Conservation (phyloP, 2,113 vertebrate genomes). For the Amblyornis subalaris region DNA sequence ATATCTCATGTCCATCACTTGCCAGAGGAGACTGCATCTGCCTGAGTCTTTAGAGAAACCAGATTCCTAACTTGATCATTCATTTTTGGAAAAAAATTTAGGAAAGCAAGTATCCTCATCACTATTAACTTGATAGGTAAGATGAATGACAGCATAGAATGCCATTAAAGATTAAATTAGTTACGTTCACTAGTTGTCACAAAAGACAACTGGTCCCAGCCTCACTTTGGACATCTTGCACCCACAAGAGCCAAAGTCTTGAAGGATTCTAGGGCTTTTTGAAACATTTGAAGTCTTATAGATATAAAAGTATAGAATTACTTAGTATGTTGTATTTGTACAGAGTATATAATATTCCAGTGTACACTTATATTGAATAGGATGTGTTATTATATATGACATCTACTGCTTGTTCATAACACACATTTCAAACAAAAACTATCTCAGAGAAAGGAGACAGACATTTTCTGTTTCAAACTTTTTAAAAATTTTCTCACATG, state of each 20-base stretch:
- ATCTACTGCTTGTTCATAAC: not conserved
- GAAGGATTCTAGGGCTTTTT: not conserved
- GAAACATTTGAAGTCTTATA: not conserved
- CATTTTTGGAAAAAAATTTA: not conserved
- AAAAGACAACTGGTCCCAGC: not conserved
- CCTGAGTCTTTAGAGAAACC: not conserved
- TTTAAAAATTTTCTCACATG: not conserved
- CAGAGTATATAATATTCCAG: not conserved
- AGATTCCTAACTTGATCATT: not conserved
- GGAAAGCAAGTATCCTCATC: not conserved
- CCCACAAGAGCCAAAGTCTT: not conserved
- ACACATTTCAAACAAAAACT: not conserved
- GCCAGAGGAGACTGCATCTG: not conserved
- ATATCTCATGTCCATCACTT: not conserved
- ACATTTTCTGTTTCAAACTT: not conserved
- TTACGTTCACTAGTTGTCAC: not conserved
- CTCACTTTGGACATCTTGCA: not conserved
- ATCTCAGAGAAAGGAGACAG: not conserved
- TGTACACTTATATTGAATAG: not conserved
- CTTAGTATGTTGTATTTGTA: not conserved
- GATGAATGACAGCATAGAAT: not conserved
- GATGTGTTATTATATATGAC: not conserved
- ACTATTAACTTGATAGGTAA: not conserved
- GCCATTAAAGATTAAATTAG: not conserved
- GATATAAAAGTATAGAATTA: not conserved